phyloP scores from a whole-genome alignment of 2,113 vertebrate species.

The Glaucidium brasilianum region DNA sequence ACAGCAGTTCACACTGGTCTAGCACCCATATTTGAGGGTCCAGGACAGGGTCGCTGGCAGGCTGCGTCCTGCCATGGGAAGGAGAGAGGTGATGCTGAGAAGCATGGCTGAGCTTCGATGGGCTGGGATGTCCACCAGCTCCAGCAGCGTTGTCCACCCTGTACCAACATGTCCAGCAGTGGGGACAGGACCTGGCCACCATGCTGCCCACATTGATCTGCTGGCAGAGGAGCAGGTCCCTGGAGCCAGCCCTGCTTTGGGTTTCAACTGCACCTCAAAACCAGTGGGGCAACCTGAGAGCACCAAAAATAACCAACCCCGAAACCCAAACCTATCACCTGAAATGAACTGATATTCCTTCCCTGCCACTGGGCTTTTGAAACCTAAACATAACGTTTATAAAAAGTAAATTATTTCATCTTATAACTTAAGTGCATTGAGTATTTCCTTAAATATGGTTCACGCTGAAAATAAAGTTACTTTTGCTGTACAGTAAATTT shows the following conservation, averaged over 20 bases:
- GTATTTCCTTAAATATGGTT: conserved; percentile 83
- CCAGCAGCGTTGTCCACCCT: neutral
- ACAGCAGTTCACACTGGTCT: neutral
- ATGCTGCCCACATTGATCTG: neutral
- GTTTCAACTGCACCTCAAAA: neutral
- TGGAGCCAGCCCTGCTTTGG: neutral
- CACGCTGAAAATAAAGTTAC: conserved; percentile 79
- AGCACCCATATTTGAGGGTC: neutral
- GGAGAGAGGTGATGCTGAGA: neutral
- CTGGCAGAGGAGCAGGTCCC: neutral
- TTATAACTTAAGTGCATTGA: conserved; percentile 84
- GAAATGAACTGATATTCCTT: neutral
- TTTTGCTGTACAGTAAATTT: conserved; percentile 76
- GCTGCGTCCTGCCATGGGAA: neutral
- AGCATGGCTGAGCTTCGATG: neutral
- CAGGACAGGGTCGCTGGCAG: neutral
- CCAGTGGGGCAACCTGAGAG: conserved; percentile 18
- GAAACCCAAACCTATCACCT: neutral
- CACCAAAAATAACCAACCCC: neutral
- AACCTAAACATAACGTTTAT: conserved; percentile 72
- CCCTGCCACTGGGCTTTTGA: conserved; percentile 46
- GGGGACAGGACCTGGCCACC: neutral
- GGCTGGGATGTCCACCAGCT: neutral
- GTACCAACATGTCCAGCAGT: rapidly evolving
- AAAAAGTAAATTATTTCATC: conserved; percentile 78